phyloP scores from a whole-genome alignment of 2,113 vertebrate genomes.

The Conger conger region DNA sequence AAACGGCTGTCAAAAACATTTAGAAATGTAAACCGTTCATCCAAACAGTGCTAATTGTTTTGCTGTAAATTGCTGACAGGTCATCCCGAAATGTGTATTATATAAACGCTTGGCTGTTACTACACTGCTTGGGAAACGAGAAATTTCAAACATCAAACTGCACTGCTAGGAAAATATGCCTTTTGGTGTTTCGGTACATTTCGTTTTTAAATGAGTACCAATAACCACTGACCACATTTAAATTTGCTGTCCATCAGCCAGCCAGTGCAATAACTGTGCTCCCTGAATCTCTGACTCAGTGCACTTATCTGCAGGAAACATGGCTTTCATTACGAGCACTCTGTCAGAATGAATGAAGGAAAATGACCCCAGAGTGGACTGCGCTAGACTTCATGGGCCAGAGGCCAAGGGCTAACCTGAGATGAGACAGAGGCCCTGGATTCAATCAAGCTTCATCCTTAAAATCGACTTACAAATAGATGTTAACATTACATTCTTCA shows the following conservation, averaged over 20 bases:
- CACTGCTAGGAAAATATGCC: neutral
- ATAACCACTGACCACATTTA: neutral
- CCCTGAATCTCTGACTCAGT: neutral
- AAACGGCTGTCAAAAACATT: neutral
- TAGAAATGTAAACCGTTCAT: neutral
- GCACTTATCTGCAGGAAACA: conserved; percentile 3
- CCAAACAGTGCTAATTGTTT: neutral
- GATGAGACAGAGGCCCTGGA: neutral
- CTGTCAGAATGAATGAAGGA: neutral
- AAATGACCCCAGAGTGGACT: neutral
- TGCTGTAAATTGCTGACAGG: neutral
- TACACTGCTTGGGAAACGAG: neutral
- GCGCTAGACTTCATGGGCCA: neutral
- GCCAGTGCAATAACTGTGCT: neutral
- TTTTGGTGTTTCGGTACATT: neutral
- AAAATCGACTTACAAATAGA: neutral
- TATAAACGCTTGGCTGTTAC: neutral
- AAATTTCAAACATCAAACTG: neutral
- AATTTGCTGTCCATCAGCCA: neutral
- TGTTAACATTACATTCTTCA: neutral
- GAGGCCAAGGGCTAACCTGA: neutral
- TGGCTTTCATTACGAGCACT: neutral
- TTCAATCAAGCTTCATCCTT: neutral
- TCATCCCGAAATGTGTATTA: neutral
- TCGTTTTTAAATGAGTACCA: neutral